Conservation (phyloP, 64 coral and sea anemone genomes). For the Astreopora myriophthalma region DNA sequence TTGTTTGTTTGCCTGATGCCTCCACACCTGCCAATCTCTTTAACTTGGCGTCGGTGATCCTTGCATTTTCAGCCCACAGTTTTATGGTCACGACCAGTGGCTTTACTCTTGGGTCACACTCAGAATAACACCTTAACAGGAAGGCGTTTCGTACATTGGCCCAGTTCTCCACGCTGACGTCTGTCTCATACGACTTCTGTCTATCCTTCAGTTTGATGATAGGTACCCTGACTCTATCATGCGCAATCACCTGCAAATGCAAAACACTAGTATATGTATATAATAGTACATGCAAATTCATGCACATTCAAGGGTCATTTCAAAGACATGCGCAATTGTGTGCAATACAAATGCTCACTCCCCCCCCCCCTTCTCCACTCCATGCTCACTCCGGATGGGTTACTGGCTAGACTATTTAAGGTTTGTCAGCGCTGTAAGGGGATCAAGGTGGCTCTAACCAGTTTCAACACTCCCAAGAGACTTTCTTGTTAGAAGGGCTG, state of each 20-base stretch:
- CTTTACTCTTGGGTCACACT: slow-evolving; percentile 36
- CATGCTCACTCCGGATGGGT: too few species aligned
- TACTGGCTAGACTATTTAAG: too few species aligned
- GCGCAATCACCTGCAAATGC: background rate
- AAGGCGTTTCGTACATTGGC: slow-evolving; percentile 14
- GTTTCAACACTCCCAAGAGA: too few species aligned
- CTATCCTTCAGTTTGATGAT: slow-evolving; percentile 48
- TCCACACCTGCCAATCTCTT: slow-evolving; percentile 12
- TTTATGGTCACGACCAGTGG: slow-evolving; percentile 24
- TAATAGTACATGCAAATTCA: too few species aligned
- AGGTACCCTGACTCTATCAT: background rate
- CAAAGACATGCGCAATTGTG: too few species aligned
- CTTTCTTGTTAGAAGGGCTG: too few species aligned
- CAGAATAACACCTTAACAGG: slow-evolving; percentile 9
- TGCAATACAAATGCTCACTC: too few species aligned
- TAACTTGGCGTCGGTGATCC: slow-evolving; percentile 10
- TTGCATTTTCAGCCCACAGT: slow-evolving; percentile 21
- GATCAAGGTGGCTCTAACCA: too few species aligned
- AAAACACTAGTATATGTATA: background rate
- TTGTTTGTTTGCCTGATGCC: background rate
- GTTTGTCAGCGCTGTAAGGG: too few species aligned
- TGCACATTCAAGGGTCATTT: background rate
- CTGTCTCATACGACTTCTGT: slow-evolving; percentile 13
- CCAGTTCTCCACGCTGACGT: slow-evolving; percentile 42
- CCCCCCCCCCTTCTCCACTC: too few species aligned